Conservation (phyloP, 2,888 invertebrate species). For the Strigamia crassipes region DNA sequence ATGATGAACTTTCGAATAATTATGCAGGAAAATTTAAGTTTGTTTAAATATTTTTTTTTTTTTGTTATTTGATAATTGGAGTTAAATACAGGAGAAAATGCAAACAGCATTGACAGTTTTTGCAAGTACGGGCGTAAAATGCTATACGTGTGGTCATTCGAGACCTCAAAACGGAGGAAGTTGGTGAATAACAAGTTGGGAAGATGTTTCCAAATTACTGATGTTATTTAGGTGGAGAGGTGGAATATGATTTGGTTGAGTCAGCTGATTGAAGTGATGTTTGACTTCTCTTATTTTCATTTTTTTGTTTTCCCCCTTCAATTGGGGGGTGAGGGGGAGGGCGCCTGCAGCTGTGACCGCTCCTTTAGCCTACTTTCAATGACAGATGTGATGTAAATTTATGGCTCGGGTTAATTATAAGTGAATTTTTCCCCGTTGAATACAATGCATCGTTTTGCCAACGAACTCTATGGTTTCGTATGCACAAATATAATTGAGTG, state of each 20-base stretch:
- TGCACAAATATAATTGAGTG: neutral
- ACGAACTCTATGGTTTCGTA: neutral
- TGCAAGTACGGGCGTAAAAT: too few species aligned
- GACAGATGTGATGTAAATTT: conserved; percentile 17
- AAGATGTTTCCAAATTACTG: neutral
- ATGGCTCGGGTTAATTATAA: conserved; percentile 5
- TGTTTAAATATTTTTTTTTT: too few species aligned
- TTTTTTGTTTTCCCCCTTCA: neutral
- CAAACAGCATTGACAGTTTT: too few species aligned
- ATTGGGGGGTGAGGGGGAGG: too few species aligned
- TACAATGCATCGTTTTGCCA: conserved; percentile 26
- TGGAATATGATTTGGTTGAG: neutral
- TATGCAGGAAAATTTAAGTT: too few species aligned
- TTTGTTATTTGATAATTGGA: too few species aligned
- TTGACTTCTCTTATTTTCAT: conserved; percentile 13
- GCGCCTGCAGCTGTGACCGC: conserved; percentile 6
- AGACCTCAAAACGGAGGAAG: too few species aligned
- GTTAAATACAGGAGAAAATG: too few species aligned
- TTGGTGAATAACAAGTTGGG: too few species aligned
- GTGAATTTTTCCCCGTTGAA: neutral
- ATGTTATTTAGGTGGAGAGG: neutral
- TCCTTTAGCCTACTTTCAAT: conserved; percentile 30
- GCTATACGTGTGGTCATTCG: too few species aligned
- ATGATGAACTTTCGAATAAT: too few species aligned
- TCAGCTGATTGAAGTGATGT: conserved; percentile 21